A percentile compares a stretch with the other conserved stretches of the same genome.
Evolutionary conservation across 2,113 vertebrate genomes (phyloP).

Genomic region (Clarias gariepinus): DNA sequence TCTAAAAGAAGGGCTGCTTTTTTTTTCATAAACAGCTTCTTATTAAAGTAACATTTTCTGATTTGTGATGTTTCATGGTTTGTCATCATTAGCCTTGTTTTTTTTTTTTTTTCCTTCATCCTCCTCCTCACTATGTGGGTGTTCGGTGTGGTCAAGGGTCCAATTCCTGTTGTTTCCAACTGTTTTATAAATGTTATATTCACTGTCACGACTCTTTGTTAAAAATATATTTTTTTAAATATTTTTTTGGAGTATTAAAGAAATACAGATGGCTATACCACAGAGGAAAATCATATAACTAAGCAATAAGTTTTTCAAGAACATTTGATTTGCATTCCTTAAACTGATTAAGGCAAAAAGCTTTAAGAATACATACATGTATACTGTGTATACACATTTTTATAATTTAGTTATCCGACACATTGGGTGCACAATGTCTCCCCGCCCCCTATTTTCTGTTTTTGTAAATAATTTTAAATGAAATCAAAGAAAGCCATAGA

Average conservation of each 20-base stretch:
- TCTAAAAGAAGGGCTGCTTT: background rate
- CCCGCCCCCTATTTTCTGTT: too few relatives aligned
- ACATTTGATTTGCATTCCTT: background rate
- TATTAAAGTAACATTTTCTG: background rate
- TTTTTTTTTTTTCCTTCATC: background rate
- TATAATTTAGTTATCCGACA: background rate
- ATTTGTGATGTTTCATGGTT: background rate
- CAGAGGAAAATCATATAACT: background rate
- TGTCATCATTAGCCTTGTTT: background rate
- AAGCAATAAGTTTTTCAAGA: too few relatives aligned
- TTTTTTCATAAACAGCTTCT: background rate
- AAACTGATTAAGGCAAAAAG: background rate
- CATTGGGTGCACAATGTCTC: background rate
- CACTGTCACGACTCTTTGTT: background rate
- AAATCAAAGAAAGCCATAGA: too few relatives aligned
- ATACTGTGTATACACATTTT: background rate
- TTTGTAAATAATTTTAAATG: too few relatives aligned
- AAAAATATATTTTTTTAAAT: too few relatives aligned
- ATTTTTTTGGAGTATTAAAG: too few relatives aligned
- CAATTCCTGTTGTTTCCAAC: background rate
- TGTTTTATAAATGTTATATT: background rate
- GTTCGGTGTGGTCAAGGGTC: constrained; percentile 1
- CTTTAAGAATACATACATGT: background rate
- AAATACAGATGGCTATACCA: background rate
- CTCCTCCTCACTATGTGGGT: constrained; percentile 19